Evolutionary conservation across 2,888 invertebrate genomes (phyloP).

Genomic region (Cremastobaeus sp.): DNA sequence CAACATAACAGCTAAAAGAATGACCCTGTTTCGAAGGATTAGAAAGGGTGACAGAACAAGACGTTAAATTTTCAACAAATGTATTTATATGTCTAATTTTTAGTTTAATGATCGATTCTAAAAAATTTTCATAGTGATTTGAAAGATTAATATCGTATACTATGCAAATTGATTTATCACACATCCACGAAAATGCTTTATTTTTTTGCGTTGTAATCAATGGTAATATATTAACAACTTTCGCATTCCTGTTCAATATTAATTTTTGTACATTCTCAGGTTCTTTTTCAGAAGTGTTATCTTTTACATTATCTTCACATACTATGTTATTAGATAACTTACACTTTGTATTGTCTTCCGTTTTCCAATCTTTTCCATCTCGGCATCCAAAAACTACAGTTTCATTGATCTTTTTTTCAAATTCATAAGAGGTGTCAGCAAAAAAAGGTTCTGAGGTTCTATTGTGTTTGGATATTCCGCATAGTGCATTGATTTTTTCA

Average conservation of each 20-base stretch:
- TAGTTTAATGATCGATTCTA: neutral
- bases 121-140: conserved; percentile 15
- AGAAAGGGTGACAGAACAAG: neutral
- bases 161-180: conserved; percentile 18
- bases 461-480: conserved; percentile 8
- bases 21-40: conserved; percentile 9
- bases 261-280: too few relatives aligned
- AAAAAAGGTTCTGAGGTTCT: conserved; percentile 10
- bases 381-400: too few relatives aligned
- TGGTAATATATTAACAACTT: conserved; percentile 1
- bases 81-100: neutral
- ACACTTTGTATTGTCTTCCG: too few relatives aligned
- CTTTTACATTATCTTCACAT: too few relatives aligned
- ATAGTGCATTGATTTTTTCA: conserved; percentile 6
- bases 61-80: conserved; percentile 7
- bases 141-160: conserved; percentile 10
- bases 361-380: neutral
- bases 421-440: neutral
- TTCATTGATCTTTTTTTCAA: too few relatives aligned
- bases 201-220: neutral
- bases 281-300: too few relatives aligned
- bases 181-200: conserved; percentile 3
- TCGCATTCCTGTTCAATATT: too few relatives aligned
- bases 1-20: conserved; percentile 13
- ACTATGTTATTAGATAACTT: too few relatives aligned